A percentile compares a stretch with the other conserved stretches of the same genome.
Conservation (phyloP, 2,888 invertebrate genomes). For the Platycheirus albimanus region DNA sequence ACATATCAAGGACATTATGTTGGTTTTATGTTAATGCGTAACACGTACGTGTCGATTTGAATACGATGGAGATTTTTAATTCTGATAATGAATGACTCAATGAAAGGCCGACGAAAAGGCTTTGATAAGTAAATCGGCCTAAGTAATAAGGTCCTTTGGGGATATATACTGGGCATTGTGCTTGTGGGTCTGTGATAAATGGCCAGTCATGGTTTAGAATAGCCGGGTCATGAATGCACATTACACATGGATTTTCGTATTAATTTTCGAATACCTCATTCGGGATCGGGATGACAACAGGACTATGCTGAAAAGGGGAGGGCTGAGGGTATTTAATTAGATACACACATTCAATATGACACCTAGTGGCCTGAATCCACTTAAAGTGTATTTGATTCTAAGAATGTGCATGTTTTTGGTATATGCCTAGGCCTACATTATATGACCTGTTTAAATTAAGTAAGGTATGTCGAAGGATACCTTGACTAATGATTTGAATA, state of each 20-base stretch:
- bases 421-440: no score
- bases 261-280: background rate
- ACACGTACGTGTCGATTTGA: conserved; percentile 59
- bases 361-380: no score
- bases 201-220: conserved; percentile 54
- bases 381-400: background rate
- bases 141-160: conserved; percentile 48
- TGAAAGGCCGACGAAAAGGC: conserved; percentile 22
- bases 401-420: no score
- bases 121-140: conserved; percentile 27
- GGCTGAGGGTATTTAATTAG: background rate
- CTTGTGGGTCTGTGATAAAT: conserved; percentile 47
- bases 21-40: conserved; percentile 20
- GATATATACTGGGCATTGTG: conserved; percentile 22
- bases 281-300: background rate
- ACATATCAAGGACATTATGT: conserved; percentile 15
- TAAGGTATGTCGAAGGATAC: no score
- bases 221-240: conserved; percentile 14
- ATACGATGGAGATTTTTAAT: conserved; percentile 60
- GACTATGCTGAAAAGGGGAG: background rate
- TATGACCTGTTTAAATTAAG: no score
- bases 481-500: no score
- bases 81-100: conserved; percentile 53
- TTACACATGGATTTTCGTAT: conserved; percentile 33
- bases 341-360: no score